A percentile compares a stretch with the other conserved stretches of the same genome.
These are phyloP conservation scores for Parnassius apollo DNA, from an alignment of 2,888 invertebrate genomes.

Conservation along the genomic window DNA sequence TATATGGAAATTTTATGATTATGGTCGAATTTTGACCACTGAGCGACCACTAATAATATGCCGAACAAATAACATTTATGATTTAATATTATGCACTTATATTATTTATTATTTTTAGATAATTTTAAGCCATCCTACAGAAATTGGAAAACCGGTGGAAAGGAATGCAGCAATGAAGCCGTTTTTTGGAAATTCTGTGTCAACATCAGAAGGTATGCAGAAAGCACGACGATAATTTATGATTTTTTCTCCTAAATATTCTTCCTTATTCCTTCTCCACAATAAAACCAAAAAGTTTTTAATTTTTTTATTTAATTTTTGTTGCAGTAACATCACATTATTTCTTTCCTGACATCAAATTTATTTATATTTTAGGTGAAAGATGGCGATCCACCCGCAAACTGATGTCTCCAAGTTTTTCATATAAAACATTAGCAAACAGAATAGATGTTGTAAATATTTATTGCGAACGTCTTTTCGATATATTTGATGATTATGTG, in stretches of 20 bases:
- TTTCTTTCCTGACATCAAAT: background rate
- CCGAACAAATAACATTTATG: too few relatives aligned
- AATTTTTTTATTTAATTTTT: too few relatives aligned
- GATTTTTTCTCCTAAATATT: too few relatives aligned
- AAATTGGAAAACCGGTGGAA: conserved; percentile 41
- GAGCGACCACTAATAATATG: too few relatives aligned
- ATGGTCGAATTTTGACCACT: too few relatives aligned
- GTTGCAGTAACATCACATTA: too few relatives aligned
- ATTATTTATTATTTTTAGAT: conserved; percentile 28
- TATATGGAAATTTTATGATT: too few relatives aligned
- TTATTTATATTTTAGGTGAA: conserved; percentile 34
- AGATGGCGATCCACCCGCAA: conserved; percentile 42
- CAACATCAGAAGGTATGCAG: conserved; percentile 44
- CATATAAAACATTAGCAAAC: conserved; percentile 40
- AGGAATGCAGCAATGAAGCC: conserved; percentile 44
- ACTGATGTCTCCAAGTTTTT: conserved; percentile 42
- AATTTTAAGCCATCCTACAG: conserved; percentile 39
- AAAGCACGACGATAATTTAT: too few relatives aligned
- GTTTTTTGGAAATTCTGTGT: conserved; percentile 46
- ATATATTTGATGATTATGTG: conserved; percentile 33
- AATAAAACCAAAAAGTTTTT: too few relatives aligned
- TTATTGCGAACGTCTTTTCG: conserved; percentile 36
- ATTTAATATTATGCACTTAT: too few relatives aligned
- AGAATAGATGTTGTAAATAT: conserved; percentile 37
- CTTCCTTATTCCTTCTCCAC: too few relatives aligned